Evolutionary conservation across 1,140 invertebrate species (phyloP).

Genomic region (Musca vetustissima): DNA sequence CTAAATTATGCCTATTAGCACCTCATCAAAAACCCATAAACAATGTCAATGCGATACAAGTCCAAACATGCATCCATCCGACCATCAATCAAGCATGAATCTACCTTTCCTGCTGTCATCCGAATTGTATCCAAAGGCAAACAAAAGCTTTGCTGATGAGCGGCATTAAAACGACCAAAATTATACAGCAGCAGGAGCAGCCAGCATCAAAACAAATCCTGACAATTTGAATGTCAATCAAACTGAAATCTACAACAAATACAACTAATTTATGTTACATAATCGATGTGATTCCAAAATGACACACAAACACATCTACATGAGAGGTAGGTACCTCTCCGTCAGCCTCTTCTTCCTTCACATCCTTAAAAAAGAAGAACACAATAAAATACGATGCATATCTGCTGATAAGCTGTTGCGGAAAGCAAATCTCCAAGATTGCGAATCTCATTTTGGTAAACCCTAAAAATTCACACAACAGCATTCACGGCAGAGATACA

Average conservation of each 20-base stretch:
- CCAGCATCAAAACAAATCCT: too few relatives aligned
- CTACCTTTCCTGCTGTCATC: not conserved
- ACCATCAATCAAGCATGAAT: not conserved
- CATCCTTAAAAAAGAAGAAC: too few relatives aligned
- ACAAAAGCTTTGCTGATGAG: not conserved
- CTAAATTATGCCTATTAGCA: conserved; percentile 9
- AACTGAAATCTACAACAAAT: conserved; percentile 29
- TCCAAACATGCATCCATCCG: too few relatives aligned
- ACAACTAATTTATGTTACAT: conserved; percentile 33
- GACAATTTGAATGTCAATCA: conserved; percentile 53
- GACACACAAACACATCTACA: conserved; percentile 11
- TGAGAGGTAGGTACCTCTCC: too few relatives aligned
- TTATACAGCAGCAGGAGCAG: too few relatives aligned
- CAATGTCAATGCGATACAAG: too few relatives aligned
- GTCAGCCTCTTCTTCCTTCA: not conserved
- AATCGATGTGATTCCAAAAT: conserved; percentile 55
- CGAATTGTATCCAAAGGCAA: not conserved
- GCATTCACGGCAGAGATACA: too few relatives aligned
- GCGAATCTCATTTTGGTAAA: conserved; percentile 4
- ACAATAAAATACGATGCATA: conserved; percentile 2
- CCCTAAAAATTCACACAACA: too few relatives aligned
- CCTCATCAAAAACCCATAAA: not conserved
- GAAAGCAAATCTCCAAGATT: not conserved
- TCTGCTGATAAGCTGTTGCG: too few relatives aligned
- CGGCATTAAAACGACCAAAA: conserved; percentile 10